Conservation (phyloP, 2,888 invertebrate species). For the Pterostichus niger region DNA sequence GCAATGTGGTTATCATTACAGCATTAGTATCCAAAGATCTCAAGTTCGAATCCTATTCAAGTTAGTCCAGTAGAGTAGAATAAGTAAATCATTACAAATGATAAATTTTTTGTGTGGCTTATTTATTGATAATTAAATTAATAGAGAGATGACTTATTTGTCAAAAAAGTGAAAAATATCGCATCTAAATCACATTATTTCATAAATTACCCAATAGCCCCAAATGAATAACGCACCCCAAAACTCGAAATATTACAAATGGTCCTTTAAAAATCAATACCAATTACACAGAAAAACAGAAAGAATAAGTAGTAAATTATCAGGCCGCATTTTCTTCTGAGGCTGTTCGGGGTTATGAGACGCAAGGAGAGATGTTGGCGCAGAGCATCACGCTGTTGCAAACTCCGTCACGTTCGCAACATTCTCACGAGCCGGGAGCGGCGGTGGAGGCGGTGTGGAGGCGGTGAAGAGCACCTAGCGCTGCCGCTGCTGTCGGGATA, state of each 20-base stretch:
- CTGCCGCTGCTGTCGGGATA: slow-evolving; percentile 32
- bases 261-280: slow-evolving; percentile 5
- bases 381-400: slow-evolving; percentile 38
- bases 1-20: too few species aligned
- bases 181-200: too few species aligned
- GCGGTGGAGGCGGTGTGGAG: slow-evolving; percentile 1
- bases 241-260: neutral
- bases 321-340: neutral
- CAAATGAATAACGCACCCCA: neutral
- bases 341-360: neutral
- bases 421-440: slow-evolving; percentile 37
- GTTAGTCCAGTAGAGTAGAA: too few species aligned
- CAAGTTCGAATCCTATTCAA: too few species aligned
- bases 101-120: too few species aligned
- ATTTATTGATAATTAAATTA: too few species aligned
- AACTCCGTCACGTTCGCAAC: slow-evolving; percentile 60
- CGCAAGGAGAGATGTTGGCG: neutral
- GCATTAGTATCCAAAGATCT: too few species aligned
- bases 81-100: too few species aligned
- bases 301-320: slow-evolving; percentile 60
- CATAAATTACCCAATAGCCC: too few species aligned
- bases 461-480: slow-evolving; percentile 16
- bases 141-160: too few species aligned
- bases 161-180: too few species aligned
- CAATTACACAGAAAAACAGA: slow-evolving; percentile 39